A percentile compares a stretch with the other conserved stretches of the same genome.
Evolutionary conservation across 2,797 vertebrate species (phyloP).

Genomic region (Molothrus aeneus): DNA sequence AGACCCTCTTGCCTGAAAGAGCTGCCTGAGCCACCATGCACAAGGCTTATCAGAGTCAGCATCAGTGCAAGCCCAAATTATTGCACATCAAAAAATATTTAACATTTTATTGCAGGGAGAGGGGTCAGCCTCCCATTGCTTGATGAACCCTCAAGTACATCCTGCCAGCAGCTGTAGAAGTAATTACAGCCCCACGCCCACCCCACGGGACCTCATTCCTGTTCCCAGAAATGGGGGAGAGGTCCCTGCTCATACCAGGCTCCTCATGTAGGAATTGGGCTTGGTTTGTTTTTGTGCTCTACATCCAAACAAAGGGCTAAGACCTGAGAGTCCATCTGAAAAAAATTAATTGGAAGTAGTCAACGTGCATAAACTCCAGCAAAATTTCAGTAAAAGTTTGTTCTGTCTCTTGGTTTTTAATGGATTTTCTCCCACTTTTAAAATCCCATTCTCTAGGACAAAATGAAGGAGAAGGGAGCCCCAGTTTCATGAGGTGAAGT

Average conservation of each 20-base stretch:
- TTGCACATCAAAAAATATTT: slow-evolving; percentile 38
- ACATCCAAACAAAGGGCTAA: neutral
- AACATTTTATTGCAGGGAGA: slow-evolving; percentile 59
- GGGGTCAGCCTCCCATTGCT: slow-evolving; percentile 33
- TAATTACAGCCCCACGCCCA: slow-evolving; percentile 52
- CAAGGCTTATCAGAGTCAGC: neutral
- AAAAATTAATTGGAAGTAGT: neutral
- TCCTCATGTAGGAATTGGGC: neutral
- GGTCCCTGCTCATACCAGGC: slow-evolving; percentile 23
- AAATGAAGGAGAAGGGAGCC: neutral
- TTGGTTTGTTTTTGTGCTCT: slow-evolving; percentile 46
- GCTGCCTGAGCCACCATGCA: neutral
- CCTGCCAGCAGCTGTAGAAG: slow-evolving; percentile 50
- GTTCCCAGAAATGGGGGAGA: slow-evolving; percentile 53
- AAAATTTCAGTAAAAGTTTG: neutral
- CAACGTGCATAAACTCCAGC: neutral
- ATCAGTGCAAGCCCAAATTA: neutral
- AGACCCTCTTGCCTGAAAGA: neutral
- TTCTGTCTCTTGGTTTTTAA: neutral
- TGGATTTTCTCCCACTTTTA: neutral
- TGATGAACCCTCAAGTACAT: slow-evolving; percentile 25
- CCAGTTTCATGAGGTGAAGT: neutral
- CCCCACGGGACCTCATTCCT: slow-evolving; percentile 40
- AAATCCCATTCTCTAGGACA: neutral
- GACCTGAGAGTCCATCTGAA: neutral